Evolutionary conservation across 2,797 vertebrate species (phyloP).

Genomic region (Salarias fasciatus): DNA sequence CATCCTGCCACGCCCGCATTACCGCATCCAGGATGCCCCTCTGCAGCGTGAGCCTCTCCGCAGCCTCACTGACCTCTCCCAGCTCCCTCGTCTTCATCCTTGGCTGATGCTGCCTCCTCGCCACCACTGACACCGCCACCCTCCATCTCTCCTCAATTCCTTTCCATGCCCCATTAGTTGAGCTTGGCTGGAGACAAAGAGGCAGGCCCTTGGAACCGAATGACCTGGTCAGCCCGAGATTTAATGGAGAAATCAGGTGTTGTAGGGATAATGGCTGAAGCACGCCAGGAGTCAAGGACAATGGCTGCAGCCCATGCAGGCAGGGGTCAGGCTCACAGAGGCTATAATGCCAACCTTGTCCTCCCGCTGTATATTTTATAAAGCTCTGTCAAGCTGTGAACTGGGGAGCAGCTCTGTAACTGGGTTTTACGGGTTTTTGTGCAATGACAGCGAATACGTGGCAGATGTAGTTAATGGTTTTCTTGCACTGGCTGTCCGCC

Average conservation of each 20-base stretch:
- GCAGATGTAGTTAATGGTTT: constrained; percentile 67
- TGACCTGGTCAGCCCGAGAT: constrained; percentile 97
- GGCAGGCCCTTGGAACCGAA: constrained; percentile 94
- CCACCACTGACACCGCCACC: constrained; percentile 81
- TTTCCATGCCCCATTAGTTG: constrained; percentile 91
- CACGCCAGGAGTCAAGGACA: constrained; percentile 93
- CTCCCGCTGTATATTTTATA: constrained; percentile 74
- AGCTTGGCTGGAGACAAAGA: constrained; percentile 96
- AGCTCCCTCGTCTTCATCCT: constrained; percentile 74
- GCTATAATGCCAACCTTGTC: constrained; percentile 78
- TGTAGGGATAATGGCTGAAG: constrained; percentile 89
- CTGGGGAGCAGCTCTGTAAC: constrained; percentile 51
- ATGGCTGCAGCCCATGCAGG: constrained; percentile 82
- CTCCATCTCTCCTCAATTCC: constrained; percentile 76
- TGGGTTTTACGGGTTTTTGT: constrained; percentile 71
- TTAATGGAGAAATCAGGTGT: constrained; percentile 95
- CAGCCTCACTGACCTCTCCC: constrained; percentile 67
- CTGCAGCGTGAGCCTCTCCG: constrained; percentile 57
- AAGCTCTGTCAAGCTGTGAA: constrained; percentile 65
- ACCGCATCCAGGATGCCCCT: constrained; percentile 55
- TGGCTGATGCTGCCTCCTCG: constrained; percentile 75
- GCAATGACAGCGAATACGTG: constrained; percentile 73
- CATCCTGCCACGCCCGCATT: constrained; percentile 43
- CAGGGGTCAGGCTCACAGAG: constrained; percentile 79
- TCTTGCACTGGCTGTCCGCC: constrained; percentile 52